Base-by-base conservation (phyloP, 1,140 invertebrate species). In the Zophobas morio region DNA sequence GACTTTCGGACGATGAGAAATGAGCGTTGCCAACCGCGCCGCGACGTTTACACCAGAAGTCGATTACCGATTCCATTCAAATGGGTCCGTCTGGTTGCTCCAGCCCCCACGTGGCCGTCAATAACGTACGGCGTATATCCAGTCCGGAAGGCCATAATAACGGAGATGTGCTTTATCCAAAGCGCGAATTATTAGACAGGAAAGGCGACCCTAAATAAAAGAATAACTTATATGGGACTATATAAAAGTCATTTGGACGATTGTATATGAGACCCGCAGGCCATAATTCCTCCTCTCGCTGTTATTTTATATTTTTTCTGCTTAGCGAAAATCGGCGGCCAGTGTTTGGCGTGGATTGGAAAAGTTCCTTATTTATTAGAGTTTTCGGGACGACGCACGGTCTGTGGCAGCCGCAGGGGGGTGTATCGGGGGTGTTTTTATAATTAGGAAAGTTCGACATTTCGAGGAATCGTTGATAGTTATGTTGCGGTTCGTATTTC, bases 171-270 rank as follows among this genome's bases (percentile, higher is more conserved):
- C 42, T 46, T 46, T 8, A 6, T 34, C 33, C 33, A 57, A 57
- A 33, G 54, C 32, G 56, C 54, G 56, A 60, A 60, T 60, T 60
- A 60, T 60, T 60, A 37, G 34, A 57, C 54, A 35, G 56, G 0
- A 39, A 60, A 60, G 56, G 1, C 56, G 35, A 6, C 56, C 3
- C 56, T 60, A 60, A 60, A 60, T 60, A 60, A 60, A 60, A 40
- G 56, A 36, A 60, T 60, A 60, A 60, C 56, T 60, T 60, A 60
- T 60, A 60, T 60, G 56, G 54, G 35, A 60, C 56, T 60, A n/a
- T 60, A 57, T 60, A 60, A 37, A 60, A 60, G 56, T 60, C 56
- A n/a, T 60, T 60, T 36, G 5, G 56, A 60, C 56, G 34, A 60
- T 60, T 60, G 56, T 60, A 60, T 60, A 60, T n/a, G 56, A 39